Evolutionary conservation across 2,797 vertebrate genomes (phyloP).

Genomic region (Prionace glauca): DNA sequence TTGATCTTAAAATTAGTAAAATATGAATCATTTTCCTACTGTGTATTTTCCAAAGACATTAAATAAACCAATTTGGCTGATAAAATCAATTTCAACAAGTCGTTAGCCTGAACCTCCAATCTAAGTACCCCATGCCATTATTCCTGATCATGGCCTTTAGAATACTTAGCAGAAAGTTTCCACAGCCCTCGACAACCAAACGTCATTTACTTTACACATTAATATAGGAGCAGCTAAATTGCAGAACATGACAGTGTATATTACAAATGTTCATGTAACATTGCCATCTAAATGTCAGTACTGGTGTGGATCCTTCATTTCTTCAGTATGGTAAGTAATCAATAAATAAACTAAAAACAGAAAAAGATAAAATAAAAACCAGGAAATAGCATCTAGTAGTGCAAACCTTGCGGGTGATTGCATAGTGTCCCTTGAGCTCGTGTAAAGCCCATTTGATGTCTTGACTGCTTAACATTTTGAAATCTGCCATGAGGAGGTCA

Average conservation of each 20-base stretch:
- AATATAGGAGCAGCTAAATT: neutral
- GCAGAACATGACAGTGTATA: neutral
- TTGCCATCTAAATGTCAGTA: neutral
- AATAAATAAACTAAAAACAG: neutral
- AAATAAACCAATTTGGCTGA: neutral
- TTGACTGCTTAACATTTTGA: conserved; percentile 93
- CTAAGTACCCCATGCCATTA: neutral
- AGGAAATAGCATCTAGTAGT: neutral
- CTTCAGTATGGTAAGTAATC: neutral
- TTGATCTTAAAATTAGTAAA: neutral
- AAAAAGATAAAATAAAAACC: neutral
- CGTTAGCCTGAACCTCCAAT: neutral
- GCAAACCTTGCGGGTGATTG: conserved; percentile 90
- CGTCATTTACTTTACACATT: neutral
- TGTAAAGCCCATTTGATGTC: conserved; percentile 96
- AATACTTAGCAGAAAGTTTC: neutral
- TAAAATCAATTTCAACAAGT: neutral
- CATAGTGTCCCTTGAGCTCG: conserved; percentile 96
- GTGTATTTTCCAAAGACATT: neutral
- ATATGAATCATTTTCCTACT: neutral
- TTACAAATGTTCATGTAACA: neutral
- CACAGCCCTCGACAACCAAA: neutral
- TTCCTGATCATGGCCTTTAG: neutral
- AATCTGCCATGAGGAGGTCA: conserved; percentile 91
- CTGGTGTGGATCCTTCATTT: neutral